Evolutionary conservation across 2,888 invertebrate genomes (phyloP).

Genomic region (Meghimatium bilineatum): DNA sequence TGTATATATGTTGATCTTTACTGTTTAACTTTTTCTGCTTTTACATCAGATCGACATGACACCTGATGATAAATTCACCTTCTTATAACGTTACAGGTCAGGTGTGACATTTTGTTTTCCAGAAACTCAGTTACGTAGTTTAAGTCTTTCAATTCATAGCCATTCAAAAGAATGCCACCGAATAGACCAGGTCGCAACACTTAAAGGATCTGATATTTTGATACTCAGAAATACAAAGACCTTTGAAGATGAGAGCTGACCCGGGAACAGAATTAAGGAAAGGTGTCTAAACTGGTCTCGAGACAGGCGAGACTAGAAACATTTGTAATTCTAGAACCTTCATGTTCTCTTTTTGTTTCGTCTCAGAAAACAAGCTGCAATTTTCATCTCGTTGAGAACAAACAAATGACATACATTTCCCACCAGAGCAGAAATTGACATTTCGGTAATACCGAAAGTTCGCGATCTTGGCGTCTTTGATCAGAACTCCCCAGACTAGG

Average conservation of each 20-base stretch:
- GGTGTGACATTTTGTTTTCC: constrained; percentile 28
- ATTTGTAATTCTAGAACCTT: constrained; percentile 22
- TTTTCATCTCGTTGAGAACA: not conserved
- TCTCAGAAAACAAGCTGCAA: constrained; percentile 1
- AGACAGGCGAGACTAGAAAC: not conserved
- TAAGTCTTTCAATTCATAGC: not conserved
- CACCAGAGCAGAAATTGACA: not conserved
- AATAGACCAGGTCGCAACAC: constrained; percentile 12
- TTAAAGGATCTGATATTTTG: constrained; percentile 19
- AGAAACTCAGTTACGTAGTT: not conserved
- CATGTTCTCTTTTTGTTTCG: constrained; percentile 4
- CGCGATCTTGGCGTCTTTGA: not conserved
- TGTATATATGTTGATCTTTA: no score
- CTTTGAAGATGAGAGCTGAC: constrained; percentile 16
- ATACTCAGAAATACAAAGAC: not conserved
- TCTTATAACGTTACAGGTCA: not conserved
- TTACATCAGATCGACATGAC: no score
- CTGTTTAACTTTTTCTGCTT: no score
- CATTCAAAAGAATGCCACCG: not conserved
- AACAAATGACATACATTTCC: constrained; percentile 28
- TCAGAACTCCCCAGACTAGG: not conserved
- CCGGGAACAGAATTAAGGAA: not conserved
- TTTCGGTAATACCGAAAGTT: constrained; percentile 13
- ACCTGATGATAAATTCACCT: no score
- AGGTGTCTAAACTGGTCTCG: not conserved